A percentile compares a stretch with the other conserved stretches of the same genome.
Evolutionary conservation across 2,888 invertebrate species (phyloP).

Genomic region (Tetrapedia diversipes): DNA sequence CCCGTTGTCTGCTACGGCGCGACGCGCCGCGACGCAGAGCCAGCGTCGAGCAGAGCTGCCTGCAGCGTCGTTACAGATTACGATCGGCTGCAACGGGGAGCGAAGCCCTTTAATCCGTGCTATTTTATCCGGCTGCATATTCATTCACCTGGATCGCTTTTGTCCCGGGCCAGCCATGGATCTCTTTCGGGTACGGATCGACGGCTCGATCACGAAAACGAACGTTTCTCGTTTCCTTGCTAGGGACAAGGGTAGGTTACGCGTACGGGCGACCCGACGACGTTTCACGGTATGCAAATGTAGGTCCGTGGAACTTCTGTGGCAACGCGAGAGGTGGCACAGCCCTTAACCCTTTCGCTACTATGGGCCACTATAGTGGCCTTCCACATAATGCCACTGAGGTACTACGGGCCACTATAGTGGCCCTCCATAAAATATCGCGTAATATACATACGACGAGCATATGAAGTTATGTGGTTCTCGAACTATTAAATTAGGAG

Average conservation of each 20-base stretch:
- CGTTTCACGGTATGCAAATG: background rate
- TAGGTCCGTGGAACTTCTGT: background rate
- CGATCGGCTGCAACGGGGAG: slow-evolving; percentile 39
- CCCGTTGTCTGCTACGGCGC: slow-evolving; percentile 5
- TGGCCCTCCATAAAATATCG: too few species aligned
- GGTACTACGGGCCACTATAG: too few species aligned
- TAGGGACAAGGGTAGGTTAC: background rate
- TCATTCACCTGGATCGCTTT: slow-evolving; percentile 16
- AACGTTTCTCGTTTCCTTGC: background rate
- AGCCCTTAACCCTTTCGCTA: too few species aligned
- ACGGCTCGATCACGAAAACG: background rate
- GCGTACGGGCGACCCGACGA: background rate
- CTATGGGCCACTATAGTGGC: too few species aligned
- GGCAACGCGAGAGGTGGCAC: too few species aligned
- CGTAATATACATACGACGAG: too few species aligned
- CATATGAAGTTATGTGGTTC: too few species aligned
- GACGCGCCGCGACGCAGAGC: too few species aligned
- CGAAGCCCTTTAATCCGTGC: slow-evolving; percentile 38
- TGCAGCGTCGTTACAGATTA: slow-evolving; percentile 51
- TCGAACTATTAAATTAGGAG: too few species aligned
- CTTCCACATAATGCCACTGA: too few species aligned
- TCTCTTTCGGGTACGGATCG: slow-evolving; percentile 4
- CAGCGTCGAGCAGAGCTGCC: background rate
- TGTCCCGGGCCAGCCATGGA: slow-evolving; percentile 14
- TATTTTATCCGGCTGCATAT: slow-evolving; percentile 45